Percentiles rank a stretch among this genome's conserved stretches.
Evolutionary conservation across 2,113 vertebrate species (phyloP).

Genomic region (Lamprotornis superbus): DNA sequence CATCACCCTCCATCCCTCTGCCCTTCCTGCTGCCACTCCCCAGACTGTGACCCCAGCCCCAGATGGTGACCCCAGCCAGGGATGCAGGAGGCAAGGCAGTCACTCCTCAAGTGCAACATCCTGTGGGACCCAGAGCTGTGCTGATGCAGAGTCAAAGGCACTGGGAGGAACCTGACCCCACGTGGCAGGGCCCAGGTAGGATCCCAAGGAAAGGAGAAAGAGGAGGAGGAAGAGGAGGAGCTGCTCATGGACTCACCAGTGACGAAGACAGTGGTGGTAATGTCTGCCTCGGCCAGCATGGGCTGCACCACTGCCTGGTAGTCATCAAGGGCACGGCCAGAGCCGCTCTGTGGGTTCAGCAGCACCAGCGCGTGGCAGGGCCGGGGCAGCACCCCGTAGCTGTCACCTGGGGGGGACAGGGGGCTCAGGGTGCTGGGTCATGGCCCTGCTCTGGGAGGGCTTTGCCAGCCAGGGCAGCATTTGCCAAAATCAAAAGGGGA

Average conservation of each 20-base stretch:
- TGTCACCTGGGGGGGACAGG: neutral
- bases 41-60: neutral
- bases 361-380: conserved; percentile 28
- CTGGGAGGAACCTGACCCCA: neutral
- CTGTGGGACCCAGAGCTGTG: accelerated
- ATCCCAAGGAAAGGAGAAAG: neutral
- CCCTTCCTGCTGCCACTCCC: neutral
- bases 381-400: conserved; percentile 54
- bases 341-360: conserved; percentile 43
- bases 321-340: neutral
- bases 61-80: neutral
- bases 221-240: neutral
- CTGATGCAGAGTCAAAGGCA: accelerated
- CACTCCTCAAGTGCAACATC: neutral
- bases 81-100: neutral
- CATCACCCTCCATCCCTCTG: accelerated
- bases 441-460: neutral
- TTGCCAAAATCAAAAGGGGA: neutral
- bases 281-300: conserved; percentile 51
- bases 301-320: conserved; percentile 47
- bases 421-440: neutral
- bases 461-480: neutral
- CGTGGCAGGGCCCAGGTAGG: accelerated
- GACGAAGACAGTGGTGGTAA: conserved; percentile 35
- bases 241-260: neutral